Evolutionary conservation across 23 tunicate genomes (phyloP).

Genomic region (Ciona savignyi): DNA sequence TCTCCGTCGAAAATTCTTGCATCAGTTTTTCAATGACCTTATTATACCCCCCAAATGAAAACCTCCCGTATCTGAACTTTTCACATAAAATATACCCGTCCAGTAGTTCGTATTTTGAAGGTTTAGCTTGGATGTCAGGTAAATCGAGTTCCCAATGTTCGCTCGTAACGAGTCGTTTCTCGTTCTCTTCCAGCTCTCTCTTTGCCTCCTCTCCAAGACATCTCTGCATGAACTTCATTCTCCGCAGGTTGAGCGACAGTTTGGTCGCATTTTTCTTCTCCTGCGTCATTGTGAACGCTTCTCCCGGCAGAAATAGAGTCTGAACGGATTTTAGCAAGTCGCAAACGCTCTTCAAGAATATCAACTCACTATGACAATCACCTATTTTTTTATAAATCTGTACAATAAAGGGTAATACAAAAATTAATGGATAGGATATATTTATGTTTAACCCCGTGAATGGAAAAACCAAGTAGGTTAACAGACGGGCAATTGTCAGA

Average conservation of each 20-base stretch:
- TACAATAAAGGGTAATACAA: no score
- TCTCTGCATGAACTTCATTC: constrained; percentile 92
- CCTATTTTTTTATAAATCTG: no score
- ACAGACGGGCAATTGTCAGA: no score
- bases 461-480: no score
- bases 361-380: no score
- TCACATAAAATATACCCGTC: constrained; percentile 17
- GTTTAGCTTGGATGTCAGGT: constrained; percentile 27
- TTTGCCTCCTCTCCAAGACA: constrained; percentile 38
- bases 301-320: no score
- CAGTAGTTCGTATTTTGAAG: constrained; percentile 21
- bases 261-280: constrained; percentile 22
- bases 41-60: constrained; percentile 73
- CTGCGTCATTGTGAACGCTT: constrained; percentile 41
- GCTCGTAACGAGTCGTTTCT: constrained; percentile 21
- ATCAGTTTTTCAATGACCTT: constrained; percentile 60
- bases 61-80: constrained; percentile 25
- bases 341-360: no score
- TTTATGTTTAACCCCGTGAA: no score
- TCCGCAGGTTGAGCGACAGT: constrained; percentile 57
- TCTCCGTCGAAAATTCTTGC: constrained; percentile 18
- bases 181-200: constrained; percentile 34
- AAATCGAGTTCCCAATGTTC: constrained; percentile 89
- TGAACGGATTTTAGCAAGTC: no score
- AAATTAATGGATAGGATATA: no score